Base-by-base conservation (phyloP, 2,797 vertebrate genomes). In the Pipistrellus nathusii region DNA sequence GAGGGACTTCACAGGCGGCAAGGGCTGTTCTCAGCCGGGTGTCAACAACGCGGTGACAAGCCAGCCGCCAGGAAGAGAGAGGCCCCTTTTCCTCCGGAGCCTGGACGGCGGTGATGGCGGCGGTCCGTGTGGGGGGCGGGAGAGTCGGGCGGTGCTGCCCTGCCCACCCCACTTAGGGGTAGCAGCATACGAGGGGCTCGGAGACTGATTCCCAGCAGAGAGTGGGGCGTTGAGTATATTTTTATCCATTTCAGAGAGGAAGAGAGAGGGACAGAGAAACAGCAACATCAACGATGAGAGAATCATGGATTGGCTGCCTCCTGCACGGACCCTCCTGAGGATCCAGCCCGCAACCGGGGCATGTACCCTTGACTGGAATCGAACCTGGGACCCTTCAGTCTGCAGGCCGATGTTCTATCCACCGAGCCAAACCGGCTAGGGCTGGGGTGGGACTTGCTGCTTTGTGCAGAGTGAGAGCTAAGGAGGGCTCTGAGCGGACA, bases 31-130 rank as follows among this genome's bases (percentile, higher is more conserved):
- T 96, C 98, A 97, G 90, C 96, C 96, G 97, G 92, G 94, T 98
- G 98, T 98, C 98, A 98, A 97, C 97, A 96, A 96, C 86, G 90
- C 92, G 8, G 55, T 97, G 97, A 98, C 98, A 97, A 96, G 97
- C 85, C 48, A 95, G 85, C 64, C 5, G 88, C 89, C 46, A 30
- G 85, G 88, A 66, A 92, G 90, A 10, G 51, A 18, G 38, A 41
- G 38, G 38, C 38, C 14, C 48, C 35, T 23, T 83, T 64, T 76
- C 17, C 41, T 15, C 59, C 66, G 25, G 88, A 66, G 82, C 35
- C 77, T 71, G 27, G 71, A 71, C 3, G 90, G 69, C 41, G 55
- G 81, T 35, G 32, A 5, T 15, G 38, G 84, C 41, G 62, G 81
- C 46, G 32, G 6, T 15, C 41, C 23, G 57, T 69, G 8, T 0